Evolutionary conservation across 2,113 vertebrate species (phyloP), one percentile per base, ranked within the genome.

Genomic region (Zosterops pallidus): DNA sequence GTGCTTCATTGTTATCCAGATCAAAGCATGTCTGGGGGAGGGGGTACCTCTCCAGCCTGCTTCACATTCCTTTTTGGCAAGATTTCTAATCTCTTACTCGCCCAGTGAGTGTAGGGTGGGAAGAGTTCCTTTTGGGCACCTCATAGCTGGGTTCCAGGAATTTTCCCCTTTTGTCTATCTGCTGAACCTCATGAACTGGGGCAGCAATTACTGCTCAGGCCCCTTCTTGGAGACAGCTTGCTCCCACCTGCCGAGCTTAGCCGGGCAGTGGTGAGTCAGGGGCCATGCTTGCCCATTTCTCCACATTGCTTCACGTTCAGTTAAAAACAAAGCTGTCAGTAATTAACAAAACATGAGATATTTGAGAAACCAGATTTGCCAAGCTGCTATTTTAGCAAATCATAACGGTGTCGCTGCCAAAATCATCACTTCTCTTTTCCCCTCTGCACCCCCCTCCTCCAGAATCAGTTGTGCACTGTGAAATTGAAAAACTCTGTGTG

Each of bases 331-430:
- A 92, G 77, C 96, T 97, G 97, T 97, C 96, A 92, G 95, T 97
- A 98, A 98, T 98, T 97, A 98, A 94, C 89, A 95, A 95, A 97
- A 96, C 96, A 97, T 92, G 95, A 96, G 94, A 94, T 94, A 94
- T 97, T 96, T 97, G 95, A 97, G 97, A 97, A 98, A 97, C 92
- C 95, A 97, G 86, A 95, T 97, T 97, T 97, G 95, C 96, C 46
- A 64, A 94, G 95, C 95, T 97, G 97, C 97, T 97, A 97, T 95
- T 97, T 96, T 97, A 97, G 88, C 96, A 96, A 95, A 97, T 97
- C 96, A 60, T 83, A 95, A 92, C 0, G 47, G 42, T 71, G 69
- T 92, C 10, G 9, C 93, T 97, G 97, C 97, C 98, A 98, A 96
- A 95, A 96, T 94, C 42, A n/a, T 97, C 91, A 94, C 95, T 97